Evolutionary conservation across 2,888 invertebrate species (phyloP).

Genomic region (Leptarthrus brevirostris): DNA sequence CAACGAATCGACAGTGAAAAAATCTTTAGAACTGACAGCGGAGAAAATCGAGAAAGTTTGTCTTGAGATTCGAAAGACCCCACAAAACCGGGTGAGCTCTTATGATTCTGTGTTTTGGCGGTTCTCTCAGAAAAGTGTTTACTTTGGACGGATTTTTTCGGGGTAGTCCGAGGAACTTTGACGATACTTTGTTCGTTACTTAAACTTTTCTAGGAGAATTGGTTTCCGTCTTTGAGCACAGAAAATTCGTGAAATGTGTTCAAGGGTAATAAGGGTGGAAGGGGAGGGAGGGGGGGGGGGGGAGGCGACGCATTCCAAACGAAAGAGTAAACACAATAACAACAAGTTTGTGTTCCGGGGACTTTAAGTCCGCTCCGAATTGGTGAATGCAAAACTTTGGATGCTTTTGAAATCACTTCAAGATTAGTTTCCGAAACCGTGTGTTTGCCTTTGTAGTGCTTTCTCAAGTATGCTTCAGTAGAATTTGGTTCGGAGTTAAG

Average conservation of each 20-base stretch:
- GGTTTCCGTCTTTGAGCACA: constrained; percentile 28
- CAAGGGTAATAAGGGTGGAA: too few relatives aligned
- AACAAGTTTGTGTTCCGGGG: too few relatives aligned
- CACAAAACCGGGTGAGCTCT: not conserved
- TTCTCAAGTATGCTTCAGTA: too few relatives aligned
- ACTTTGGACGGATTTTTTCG: constrained; percentile 22
- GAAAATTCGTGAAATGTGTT: not conserved
- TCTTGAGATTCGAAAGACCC: constrained; percentile 2
- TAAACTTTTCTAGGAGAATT: constrained; percentile 34
- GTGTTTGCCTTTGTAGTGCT: too few relatives aligned
- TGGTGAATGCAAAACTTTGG: too few relatives aligned
- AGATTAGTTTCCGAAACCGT: constrained; percentile 22
- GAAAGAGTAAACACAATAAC: too few relatives aligned
- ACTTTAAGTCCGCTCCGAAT: too few relatives aligned
- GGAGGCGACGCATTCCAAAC: too few relatives aligned
- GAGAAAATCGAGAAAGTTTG: constrained; percentile 38
- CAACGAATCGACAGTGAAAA: not conserved
- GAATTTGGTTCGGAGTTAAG: too few relatives aligned
- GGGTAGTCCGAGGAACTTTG: not conserved
- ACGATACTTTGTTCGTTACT: constrained; percentile 37
- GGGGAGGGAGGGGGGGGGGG: too few relatives aligned
- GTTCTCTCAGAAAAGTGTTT: constrained; percentile 10
- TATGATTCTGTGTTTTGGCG: not conserved
- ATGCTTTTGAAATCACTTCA: constrained; percentile 11
- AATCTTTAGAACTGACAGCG: constrained; percentile 29